Percentiles rank a stretch among this genome's conserved stretches.
Evolutionary conservation across 2,888 invertebrate species (phyloP).

Genomic region (Lypha dubia): DNA sequence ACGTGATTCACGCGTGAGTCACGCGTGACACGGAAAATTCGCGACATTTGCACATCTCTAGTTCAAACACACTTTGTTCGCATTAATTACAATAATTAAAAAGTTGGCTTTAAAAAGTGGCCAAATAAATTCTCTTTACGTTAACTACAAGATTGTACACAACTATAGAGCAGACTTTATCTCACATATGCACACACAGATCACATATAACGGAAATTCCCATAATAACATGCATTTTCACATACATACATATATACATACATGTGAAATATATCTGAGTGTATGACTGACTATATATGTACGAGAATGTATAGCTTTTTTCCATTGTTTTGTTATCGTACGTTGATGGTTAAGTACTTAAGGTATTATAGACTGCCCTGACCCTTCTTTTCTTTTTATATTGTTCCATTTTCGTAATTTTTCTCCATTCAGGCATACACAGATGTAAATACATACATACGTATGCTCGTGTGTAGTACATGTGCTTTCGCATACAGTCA

Average conservation of each 20-base stretch:
- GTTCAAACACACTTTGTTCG: neutral
- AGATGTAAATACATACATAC: too few relatives aligned
- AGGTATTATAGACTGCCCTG: neutral
- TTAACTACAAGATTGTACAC: neutral
- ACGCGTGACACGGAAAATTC: too few relatives aligned
- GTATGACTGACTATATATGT: too few relatives aligned
- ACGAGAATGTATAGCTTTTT: neutral
- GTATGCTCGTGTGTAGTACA: neutral
- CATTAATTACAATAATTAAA: conserved; percentile 62
- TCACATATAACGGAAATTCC: too few relatives aligned
- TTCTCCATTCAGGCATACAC: neutral
- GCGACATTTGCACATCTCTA: too few relatives aligned
- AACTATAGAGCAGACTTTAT: neutral
- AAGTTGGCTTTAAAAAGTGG: conserved; percentile 35
- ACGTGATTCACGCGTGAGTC: too few relatives aligned
- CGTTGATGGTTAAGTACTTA: neutral
- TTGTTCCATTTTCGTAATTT: neutral
- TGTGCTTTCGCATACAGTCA: conserved; percentile 1
- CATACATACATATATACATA: neutral
- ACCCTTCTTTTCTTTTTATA: neutral
- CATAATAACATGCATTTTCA: too few relatives aligned
- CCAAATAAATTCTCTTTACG: conserved; percentile 17
- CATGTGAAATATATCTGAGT: neutral
- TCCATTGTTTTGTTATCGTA: neutral
- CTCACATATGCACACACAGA: too few relatives aligned